Conservation (phyloP, 2,888 invertebrate species). For the Kryphioiulus occultus region DNA sequence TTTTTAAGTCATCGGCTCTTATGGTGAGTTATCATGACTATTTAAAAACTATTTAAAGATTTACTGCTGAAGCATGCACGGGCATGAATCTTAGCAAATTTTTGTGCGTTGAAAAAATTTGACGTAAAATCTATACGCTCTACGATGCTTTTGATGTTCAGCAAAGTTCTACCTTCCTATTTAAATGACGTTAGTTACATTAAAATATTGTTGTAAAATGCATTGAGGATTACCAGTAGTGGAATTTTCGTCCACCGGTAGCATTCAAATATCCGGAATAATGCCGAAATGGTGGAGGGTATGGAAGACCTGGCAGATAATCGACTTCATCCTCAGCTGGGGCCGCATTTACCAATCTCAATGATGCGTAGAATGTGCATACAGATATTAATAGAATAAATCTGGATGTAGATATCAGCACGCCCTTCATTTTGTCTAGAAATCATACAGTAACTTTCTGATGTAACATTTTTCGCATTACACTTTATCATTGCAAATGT, state of each 20-base stretch:
- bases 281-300: conserved; percentile 60
- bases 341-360: not conserved
- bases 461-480: not conserved
- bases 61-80: no score
- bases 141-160: no score
- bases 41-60: no score
- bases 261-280: conserved; percentile 64
- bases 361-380: not conserved
- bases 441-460: not conserved
- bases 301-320: conserved; percentile 60
- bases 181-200: no score
- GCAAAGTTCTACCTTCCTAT: no score
- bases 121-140: no score
- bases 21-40: no score
- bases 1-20: no score
- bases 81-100: no score
- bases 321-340: conserved; percentile 59
- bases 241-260: conserved; percentile 56
- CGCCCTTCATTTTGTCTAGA: not conserved
- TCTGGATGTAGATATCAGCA: not conserved
- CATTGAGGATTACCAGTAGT: conserved; percentile 58
- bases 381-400: not conserved
- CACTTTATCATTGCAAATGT: no score
- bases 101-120: no score
- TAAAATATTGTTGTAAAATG: not conserved